Percentiles rank a stretch among this genome's conserved stretches.
phyloP scores from a whole-genome alignment of 2,888 invertebrate species.

The Apoderus coryli region DNA sequence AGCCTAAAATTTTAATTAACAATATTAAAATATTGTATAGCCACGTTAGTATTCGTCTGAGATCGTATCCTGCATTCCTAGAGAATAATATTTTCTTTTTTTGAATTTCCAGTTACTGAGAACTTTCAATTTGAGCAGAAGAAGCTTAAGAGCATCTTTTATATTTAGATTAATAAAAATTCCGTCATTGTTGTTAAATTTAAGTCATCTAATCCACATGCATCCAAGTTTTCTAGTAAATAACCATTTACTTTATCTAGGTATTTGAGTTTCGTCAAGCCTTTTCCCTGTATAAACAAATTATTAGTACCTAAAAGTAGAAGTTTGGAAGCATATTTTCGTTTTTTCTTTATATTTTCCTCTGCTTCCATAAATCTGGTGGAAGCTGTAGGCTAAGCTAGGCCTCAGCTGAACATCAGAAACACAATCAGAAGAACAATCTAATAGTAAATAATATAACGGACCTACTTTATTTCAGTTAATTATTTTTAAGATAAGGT shows the following conservation, averaged over 20 bases:
- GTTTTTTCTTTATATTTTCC: conserved; percentile 1
- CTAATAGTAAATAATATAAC: too few species aligned
- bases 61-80: conserved; percentile 2
- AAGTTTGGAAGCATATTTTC: conserved; percentile 2
- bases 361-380: conserved; percentile 2
- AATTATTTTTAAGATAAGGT: too few species aligned
- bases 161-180: conserved; percentile 1
- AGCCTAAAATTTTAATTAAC: too few species aligned
- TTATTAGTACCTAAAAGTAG: conserved; percentile 1
- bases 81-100: conserved; percentile 1
- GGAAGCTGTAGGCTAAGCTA: conserved; percentile 2
- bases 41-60: conserved; percentile 2
- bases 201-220: not conserved
- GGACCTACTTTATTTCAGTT: too few species aligned
- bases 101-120: conserved; percentile 3
- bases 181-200: conserved; percentile 2
- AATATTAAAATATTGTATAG: not conserved
- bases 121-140: conserved; percentile 3
- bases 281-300: conserved; percentile 2
- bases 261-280: conserved; percentile 3
- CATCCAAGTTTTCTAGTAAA: conserved; percentile 3
- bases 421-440: too few species aligned
- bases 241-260: conserved; percentile 3
- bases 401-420: conserved; percentile 1
- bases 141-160: conserved; percentile 2